Evolutionary conservation across 2,113 vertebrate species (phyloP).

Genomic region (Prunella himalayana): DNA sequence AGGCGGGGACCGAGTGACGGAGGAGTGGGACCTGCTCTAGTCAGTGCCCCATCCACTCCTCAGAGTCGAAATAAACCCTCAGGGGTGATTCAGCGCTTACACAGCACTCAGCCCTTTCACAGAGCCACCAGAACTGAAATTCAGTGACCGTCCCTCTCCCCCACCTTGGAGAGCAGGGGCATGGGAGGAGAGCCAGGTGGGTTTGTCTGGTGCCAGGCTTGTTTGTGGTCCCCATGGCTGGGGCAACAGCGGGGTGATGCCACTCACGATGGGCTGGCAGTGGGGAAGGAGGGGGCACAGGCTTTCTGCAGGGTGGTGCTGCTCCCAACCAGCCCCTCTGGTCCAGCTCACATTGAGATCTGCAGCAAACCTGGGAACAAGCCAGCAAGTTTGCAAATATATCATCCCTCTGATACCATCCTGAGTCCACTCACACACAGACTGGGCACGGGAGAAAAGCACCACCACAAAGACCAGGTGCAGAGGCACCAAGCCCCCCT

Average conservation of each 20-base stretch:
- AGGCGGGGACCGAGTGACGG: background rate
- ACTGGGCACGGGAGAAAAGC: background rate
- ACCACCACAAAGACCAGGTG: background rate
- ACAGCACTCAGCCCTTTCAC: background rate
- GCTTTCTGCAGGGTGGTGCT: background rate
- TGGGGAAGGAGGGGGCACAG: background rate
- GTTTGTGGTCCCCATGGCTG: background rate
- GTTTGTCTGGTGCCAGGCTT: background rate
- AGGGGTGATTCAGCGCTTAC: background rate
- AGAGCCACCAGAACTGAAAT: background rate
- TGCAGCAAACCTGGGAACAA: background rate
- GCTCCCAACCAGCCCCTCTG: background rate
- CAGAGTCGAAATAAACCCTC: background rate
- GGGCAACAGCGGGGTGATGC: background rate
- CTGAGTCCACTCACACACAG: background rate
- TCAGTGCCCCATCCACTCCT: background rate
- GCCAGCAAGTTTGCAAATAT: accelerated
- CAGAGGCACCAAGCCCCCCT: background rate
- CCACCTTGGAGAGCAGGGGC: background rate
- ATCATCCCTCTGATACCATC: background rate
- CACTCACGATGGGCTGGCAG: accelerated
- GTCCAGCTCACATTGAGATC: accelerated
- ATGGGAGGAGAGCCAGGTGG: background rate
- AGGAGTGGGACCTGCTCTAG: background rate
- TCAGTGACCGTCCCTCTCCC: accelerated